phyloP scores from a whole-genome alignment of 2,888 invertebrate species.

The Blastobasis adustella region DNA sequence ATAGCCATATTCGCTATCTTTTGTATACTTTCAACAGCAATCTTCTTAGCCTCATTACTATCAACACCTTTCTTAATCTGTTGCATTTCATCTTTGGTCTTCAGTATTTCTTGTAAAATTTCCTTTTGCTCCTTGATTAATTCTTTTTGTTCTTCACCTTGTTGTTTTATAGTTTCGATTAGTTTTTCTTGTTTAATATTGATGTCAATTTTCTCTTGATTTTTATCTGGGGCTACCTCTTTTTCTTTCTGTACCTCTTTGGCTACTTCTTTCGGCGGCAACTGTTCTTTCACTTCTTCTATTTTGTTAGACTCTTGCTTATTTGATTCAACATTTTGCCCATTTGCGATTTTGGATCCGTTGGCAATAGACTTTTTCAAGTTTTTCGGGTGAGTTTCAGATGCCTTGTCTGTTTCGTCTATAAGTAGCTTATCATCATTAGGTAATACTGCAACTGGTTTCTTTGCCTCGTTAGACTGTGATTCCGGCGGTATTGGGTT shows the following conservation, averaged over 20 bases:
- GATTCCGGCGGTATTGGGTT: conserved; percentile 64
- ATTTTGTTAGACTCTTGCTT: conserved; percentile 23
- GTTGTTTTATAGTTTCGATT: conserved; percentile 79
- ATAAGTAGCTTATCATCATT: too few species aligned
- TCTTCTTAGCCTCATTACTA: conserved; percentile 60
- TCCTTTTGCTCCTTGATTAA: conserved; percentile 80
- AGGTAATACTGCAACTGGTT: conserved; percentile 22
- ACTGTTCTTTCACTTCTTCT: conserved; percentile 16
- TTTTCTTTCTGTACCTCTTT: conserved; percentile 29
- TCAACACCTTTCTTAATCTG: conserved; percentile 61
- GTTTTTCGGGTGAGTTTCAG: conserved; percentile 51
- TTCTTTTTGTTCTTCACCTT: conserved; percentile 80
- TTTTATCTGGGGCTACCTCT: conserved; percentile 16
- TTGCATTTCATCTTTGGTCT: conserved; percentile 67
- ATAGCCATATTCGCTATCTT: conserved; percentile 66
- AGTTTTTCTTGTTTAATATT: conserved; percentile 62
- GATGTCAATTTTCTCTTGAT: conserved; percentile 34
- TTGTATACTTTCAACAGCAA: conserved; percentile 68
- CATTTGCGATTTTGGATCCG: conserved; percentile 27
- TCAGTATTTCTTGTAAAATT: conserved; percentile 75
- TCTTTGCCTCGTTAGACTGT: conserved; percentile 53
- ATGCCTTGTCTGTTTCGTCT: conserved; percentile 30
- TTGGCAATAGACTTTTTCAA: conserved; percentile 34
- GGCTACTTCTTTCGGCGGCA: conserved; percentile 20
- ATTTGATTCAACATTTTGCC: conserved; percentile 22